Conservation (phyloP, 2,113 vertebrate species). For the Phodopus roborovskii region DNA sequence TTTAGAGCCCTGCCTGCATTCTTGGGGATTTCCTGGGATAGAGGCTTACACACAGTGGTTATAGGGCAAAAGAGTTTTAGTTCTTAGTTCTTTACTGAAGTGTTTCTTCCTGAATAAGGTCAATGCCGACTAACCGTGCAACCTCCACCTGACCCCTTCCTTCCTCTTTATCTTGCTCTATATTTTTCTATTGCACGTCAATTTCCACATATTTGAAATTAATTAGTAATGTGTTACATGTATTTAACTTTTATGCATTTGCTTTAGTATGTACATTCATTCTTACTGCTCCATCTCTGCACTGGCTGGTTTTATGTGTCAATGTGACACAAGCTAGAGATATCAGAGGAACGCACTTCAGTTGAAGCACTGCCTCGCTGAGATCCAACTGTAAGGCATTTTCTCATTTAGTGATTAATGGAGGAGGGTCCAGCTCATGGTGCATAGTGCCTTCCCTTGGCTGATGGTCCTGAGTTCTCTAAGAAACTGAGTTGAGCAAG, state of each 20-base stretch:
- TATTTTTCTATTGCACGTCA: slow-evolving; percentile 12
- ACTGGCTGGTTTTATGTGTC: background rate
- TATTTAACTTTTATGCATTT: background rate
- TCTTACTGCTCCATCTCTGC: background rate
- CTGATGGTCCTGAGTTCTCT: background rate
- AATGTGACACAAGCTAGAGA: background rate
- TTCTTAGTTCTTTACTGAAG: background rate
- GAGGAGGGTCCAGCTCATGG: background rate
- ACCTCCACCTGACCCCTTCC: background rate
- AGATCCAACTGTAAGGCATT: background rate
- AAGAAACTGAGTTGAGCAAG: background rate
- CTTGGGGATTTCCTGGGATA: background rate
- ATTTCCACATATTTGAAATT: background rate
- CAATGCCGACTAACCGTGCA: background rate
- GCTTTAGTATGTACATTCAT: background rate
- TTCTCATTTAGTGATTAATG: background rate
- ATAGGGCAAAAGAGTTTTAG: background rate
- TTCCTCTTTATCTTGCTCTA: background rate
- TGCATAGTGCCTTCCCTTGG: background rate
- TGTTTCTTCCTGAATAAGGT: background rate
- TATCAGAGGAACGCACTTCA: background rate
- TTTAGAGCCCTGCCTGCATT: background rate
- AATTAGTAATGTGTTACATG: background rate
- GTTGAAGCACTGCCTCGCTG: background rate
- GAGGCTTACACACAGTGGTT: background rate